phyloP scores from a whole-genome alignment of 2,888 invertebrate species.

The Cheiracanthium punctorium region DNA sequence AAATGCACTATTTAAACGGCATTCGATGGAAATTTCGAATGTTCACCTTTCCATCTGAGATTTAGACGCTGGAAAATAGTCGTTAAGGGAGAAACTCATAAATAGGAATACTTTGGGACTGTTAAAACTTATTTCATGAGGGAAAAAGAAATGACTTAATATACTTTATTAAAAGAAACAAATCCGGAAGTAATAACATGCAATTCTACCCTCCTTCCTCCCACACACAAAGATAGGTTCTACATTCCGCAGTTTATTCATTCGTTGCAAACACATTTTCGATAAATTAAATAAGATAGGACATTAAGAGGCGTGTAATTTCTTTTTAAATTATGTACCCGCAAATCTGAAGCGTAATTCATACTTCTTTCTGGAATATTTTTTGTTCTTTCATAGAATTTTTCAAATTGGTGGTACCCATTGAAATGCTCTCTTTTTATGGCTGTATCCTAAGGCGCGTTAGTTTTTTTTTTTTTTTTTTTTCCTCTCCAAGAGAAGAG shows the following conservation, averaged over 20 bases:
- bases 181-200: neutral
- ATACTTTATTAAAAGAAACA: slow-evolving; percentile 34
- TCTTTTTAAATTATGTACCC: neutral
- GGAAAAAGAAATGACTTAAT: slow-evolving; percentile 40
- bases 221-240: neutral
- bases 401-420: too few species aligned
- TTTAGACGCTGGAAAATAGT: slow-evolving; percentile 51
- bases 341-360: neutral
- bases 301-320: slow-evolving; percentile 17
- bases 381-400: too few species aligned
- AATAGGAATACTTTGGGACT: slow-evolving; percentile 18
- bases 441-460: too few species aligned
- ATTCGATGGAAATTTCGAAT: slow-evolving; percentile 52
- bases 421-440: too few species aligned
- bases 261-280: neutral
- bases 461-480: too few species aligned
- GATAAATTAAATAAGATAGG: slow-evolving; percentile 11
- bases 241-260: neutral
- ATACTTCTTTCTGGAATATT: too few species aligned
- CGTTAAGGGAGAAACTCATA: slow-evolving; percentile 31
- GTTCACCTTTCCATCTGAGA: slow-evolving; percentile 66
- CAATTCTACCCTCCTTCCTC: neutral
- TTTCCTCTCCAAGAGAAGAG: too few species aligned
- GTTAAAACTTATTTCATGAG: slow-evolving; percentile 6
- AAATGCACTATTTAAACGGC: slow-evolving; percentile 66